Conservation (phyloP, 2,113 vertebrate species). For the Hassar affinis region DNA sequence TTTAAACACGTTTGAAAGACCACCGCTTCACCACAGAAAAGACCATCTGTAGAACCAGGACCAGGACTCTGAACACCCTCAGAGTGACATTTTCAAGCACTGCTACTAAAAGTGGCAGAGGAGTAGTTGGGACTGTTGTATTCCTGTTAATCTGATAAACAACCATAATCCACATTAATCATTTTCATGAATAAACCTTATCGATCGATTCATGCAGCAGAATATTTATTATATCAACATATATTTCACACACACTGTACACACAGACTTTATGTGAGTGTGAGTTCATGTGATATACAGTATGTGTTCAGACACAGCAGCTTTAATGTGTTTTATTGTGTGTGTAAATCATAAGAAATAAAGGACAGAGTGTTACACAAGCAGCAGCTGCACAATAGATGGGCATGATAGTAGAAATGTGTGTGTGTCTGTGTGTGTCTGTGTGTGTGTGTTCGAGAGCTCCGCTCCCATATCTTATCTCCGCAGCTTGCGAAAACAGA, state of each 20-base stretch:
- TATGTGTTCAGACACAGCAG: background rate
- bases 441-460: background rate
- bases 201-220: background rate
- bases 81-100: too few species aligned
- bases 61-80: too few species aligned
- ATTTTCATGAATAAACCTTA: background rate
- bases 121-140: too few species aligned
- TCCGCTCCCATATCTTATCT: slow-evolving; percentile 51
- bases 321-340: background rate
- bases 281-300: background rate
- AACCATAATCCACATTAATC: background rate
- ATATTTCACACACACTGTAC: background rate
- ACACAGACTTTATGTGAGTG: background rate
- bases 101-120: too few species aligned
- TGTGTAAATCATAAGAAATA: slow-evolving; percentile 14
- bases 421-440: slow-evolving; percentile 10
- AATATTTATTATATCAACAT: background rate
- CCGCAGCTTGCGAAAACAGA: slow-evolving; percentile 47
- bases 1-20: too few species aligned
- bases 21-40: too few species aligned
- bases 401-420: background rate
- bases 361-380: background rate
- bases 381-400: slow-evolving; percentile 5
- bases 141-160: background rate
- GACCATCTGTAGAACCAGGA: too few species aligned